Conservation (phyloP, 2,113 vertebrate genomes). For the Galeopterus variegatus region DNA sequence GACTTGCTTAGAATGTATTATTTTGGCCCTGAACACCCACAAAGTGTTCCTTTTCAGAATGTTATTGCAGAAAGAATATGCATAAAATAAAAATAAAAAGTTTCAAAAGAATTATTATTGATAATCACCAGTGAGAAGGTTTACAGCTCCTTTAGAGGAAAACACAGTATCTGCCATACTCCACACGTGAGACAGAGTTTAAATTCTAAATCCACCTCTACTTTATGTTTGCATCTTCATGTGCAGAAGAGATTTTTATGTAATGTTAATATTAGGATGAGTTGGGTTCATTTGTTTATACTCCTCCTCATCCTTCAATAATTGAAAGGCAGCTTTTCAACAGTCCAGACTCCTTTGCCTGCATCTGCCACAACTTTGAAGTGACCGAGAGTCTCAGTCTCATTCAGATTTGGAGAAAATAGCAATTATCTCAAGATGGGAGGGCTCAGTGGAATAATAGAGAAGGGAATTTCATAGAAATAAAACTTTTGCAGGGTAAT, state of each 20-base stretch:
- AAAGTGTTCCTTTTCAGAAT: slow-evolving; percentile 58
- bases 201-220: background rate
- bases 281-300: background rate
- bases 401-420: slow-evolving; percentile 27
- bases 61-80: slow-evolving; percentile 20
- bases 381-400: background rate
- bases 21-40: slow-evolving; percentile 64
- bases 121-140: slow-evolving; percentile 35
- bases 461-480: background rate
- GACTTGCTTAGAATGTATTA: slow-evolving; percentile 42
- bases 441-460: background rate
- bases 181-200: background rate
- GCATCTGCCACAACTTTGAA: background rate
- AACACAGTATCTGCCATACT: background rate
- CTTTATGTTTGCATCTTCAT: background rate
- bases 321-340: slow-evolving; percentile 9
- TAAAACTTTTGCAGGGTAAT: background rate
- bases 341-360: background rate
- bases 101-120: slow-evolving; percentile 59
- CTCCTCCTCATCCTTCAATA: background rate
- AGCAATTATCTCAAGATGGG: background rate
- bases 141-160: background rate
- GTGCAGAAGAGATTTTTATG: background rate
- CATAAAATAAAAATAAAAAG: slow-evolving; percentile 45
- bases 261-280: background rate